Evolutionary conservation across 1,140 invertebrate genomes (phyloP), one percentile per base, ranked within the genome.

Genomic region (Rhizoglyphus robini): DNA sequence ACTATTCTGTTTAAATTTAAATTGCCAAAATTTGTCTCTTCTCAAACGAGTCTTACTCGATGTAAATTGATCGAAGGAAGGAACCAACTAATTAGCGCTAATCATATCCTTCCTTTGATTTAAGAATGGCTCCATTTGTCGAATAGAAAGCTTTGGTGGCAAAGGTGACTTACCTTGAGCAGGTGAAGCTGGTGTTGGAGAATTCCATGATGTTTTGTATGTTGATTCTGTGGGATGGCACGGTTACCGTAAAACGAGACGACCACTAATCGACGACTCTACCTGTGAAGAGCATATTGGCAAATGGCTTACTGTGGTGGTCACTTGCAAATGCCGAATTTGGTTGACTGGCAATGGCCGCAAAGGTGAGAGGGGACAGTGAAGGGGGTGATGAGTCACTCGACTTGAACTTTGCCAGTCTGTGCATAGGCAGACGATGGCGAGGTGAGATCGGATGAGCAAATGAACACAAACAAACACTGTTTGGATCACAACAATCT

Each of bases 81-180:
- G 34, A 47, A 47, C 34, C 41, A 63, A 63, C 61, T 63, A 47
- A 47, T 27, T 29, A 63, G 15, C 18, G 3, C 11, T 60, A 60
- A 60, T 60, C 58, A 60, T 60, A 60, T 60, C 58, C 58, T 60
- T 60, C 58, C 58, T 60, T 34, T 60, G 2, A 18, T 46, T 41
- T n/a, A n/a, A n/a, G n/a, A n/a, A 41, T 41, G 2, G 41, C 41
- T 46, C 41, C 41, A n/a, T 20, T 41, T 41, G 36, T 8, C 8
- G n/a, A n/a, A n/a, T n/a, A n/a, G n/a, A n/a, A n/a, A n/a, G n/a
- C n/a, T n/a, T n/a, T 49, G 8, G 34, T 4, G 13, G 8, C 18
- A 59, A 60, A 32, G n/a, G 27, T 38, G 13, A 60, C 58, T 60
- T 60, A 60, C 58, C 36, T 60, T 60, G 58, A 32, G 58, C 29